Base-by-base conservation (phyloP, 2,113 vertebrate species). In the Grallaria varia region DNA sequence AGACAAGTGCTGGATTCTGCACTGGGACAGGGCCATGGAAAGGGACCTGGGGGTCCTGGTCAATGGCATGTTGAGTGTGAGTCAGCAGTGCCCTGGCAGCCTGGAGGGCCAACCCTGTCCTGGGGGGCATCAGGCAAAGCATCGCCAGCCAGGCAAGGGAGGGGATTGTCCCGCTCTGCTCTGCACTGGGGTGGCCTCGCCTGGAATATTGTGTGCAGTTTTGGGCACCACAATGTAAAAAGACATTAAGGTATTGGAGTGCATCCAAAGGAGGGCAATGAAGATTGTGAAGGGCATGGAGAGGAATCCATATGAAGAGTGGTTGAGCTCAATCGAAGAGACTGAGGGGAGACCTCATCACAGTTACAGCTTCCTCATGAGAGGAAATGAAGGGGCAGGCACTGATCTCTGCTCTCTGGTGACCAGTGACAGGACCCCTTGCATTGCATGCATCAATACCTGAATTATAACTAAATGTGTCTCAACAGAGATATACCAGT, bases 41-140 rank as follows among this genome's bases (percentile, higher is more conserved):
- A 68, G 14, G 16, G 13, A 25, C 7, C 6, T 53, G 45, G 27
- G 28, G 1, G 3, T 60, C 10, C 28, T 60, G 44, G 15, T 6
- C 2, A 0, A 21, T 17, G 20, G 24, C 1, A 60, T 45, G 23
- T 1, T 67, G 24, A 75, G 39, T 9, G 8, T 4, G 8, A 68
- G 30, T 7, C n/a, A 68, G 7, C 31, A 10, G n/a, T 35, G n/a
- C 6, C 39, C n/a, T 40, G 53, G 19, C 6, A 75, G 15, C 44
- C 47, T 40, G 20, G 35, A 63, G 40, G 21, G 10, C 12, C 39
- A 53, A 5, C 2, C 1, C 0, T 59, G 28, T 52, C 37, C 60
- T 39, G 23, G 5, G 33, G 10, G 19, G 1, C 7, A 67, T 45
- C 45, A n/a, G 24, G 44, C 4, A n/a, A n/a, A n/a, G 13, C 24